Evolutionary conservation across 2,113 vertebrate species (phyloP).

Genomic region (Paralichthys olivaceus): DNA sequence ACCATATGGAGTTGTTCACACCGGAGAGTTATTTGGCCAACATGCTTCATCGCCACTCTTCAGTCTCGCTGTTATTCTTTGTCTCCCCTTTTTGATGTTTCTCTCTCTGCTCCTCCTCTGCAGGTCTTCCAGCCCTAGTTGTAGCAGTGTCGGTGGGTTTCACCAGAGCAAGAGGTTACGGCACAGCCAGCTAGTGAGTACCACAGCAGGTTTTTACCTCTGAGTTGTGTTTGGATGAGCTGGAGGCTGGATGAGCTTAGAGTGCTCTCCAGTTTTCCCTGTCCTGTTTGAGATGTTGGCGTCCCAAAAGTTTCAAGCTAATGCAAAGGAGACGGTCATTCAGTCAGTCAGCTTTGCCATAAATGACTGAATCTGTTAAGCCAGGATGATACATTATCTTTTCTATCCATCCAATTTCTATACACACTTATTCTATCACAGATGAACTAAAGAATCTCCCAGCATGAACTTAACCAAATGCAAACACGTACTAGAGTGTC

Average conservation of each 20-base stretch:
- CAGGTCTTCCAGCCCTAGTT: conserved; percentile 89
- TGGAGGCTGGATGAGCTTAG: not conserved
- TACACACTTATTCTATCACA: no score
- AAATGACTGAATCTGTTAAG: no score
- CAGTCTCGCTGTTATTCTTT: conserved; percentile 38
- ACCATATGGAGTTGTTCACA: conserved; percentile 14
- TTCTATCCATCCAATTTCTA: no score
- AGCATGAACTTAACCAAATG: no score
- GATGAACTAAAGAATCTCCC: no score
- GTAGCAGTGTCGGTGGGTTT: conserved; percentile 96
- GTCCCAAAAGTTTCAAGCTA: not conserved
- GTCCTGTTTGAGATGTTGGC: not conserved
- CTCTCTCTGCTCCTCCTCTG: conserved; percentile 28
- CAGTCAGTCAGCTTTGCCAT: no score
- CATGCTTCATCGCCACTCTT: conserved; percentile 9
- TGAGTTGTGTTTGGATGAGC: no score
- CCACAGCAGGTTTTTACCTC: not conserved
- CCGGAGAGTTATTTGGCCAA: conserved; percentile 19
- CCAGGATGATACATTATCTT: no score
- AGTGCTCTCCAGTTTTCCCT: no score
- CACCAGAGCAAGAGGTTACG: conserved; percentile 95
- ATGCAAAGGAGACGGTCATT: no score
- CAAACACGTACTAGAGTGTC: no score
- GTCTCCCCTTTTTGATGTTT: conserved; percentile 41
- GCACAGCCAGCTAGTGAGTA: conserved; percentile 94